These are phyloP conservation scores for Leptopilina myrica DNA, from an alignment of 2,888 invertebrate genomes.

Conservation along the genomic window DNA sequence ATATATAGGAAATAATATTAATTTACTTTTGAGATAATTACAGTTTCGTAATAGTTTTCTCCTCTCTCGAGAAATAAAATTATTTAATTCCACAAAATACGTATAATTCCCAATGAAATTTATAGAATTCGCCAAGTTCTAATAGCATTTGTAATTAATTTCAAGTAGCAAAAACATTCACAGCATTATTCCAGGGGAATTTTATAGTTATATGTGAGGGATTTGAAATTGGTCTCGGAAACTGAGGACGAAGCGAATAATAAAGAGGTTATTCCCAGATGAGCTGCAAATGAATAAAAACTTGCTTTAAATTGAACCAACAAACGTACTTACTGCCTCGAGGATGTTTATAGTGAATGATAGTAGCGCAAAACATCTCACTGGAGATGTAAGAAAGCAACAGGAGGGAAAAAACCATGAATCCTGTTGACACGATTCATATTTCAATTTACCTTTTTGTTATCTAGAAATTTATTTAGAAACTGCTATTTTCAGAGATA, in stretches of 20 bases:
- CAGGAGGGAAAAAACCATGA: neutral
- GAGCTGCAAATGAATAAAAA: conserved; percentile 15
- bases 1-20: too few species aligned
- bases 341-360: conserved; percentile 11
- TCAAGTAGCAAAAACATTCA: neutral
- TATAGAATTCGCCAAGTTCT: neutral
- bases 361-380: neutral
- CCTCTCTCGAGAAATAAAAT: neutral
- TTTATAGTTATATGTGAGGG: conserved; percentile 1
- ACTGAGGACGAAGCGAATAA: neutral
- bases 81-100: neutral
- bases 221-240: conserved; percentile 18
- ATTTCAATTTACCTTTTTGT: neutral
- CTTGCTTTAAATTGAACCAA: conserved; percentile 6
- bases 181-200: neutral
- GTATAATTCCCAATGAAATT: too few species aligned
- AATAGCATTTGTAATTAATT: conserved; percentile 17
- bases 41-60: too few species aligned
- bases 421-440: neutral
- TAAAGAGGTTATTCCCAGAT: conserved; percentile 17
- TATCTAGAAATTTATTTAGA: too few species aligned
- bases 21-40: too few species aligned
- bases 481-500: too few species aligned
- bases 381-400: conserved; percentile 14
- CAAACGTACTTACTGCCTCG: conserved; percentile 15